A percentile compares a stretch with the other conserved stretches of the same genome.
phyloP scores from a whole-genome alignment of 2,797 vertebrate genomes.

The Rhinella marina region DNA sequence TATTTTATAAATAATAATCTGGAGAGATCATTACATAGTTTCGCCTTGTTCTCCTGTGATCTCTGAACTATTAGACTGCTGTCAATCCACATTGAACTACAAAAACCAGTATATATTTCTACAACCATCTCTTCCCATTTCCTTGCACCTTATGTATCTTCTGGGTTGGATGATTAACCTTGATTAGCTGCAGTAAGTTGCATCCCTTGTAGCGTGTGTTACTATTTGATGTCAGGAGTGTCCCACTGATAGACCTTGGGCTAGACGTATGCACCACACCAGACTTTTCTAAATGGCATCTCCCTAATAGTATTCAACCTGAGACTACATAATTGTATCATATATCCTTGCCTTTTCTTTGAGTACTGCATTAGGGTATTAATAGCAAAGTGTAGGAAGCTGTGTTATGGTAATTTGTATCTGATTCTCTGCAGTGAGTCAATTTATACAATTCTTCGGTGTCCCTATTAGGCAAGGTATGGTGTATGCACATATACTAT shows the following conservation, averaged over 20 bases:
- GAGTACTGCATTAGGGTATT: neutral
- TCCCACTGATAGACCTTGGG: neutral
- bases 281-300: neutral
- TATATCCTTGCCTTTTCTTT: neutral
- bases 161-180: neutral
- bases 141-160: neutral
- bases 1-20: too few relatives aligned
- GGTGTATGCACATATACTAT: neutral
- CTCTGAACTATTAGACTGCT: neutral
- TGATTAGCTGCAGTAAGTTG: too few relatives aligned
- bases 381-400: constrained; percentile 3
- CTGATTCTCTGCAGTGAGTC: constrained; percentile 16
- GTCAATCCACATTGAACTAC: neutral
- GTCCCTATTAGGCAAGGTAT: constrained; percentile 12
- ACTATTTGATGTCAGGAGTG: neutral
- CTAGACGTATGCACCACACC: neutral
- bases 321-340: constrained; percentile 2
- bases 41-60: too few relatives aligned
- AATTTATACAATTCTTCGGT: neutral
- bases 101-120: neutral
- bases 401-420: constrained; percentile 23
- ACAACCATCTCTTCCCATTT: neutral
- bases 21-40: too few relatives aligned
- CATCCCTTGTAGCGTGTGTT: neutral
- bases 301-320: neutral